Percentiles rank a stretch among this genome's conserved stretches.
These are phyloP conservation scores for Thamnaconus septentrionalis DNA, from an alignment of 2,113 vertebrate species.

Conservation along the genomic window DNA sequence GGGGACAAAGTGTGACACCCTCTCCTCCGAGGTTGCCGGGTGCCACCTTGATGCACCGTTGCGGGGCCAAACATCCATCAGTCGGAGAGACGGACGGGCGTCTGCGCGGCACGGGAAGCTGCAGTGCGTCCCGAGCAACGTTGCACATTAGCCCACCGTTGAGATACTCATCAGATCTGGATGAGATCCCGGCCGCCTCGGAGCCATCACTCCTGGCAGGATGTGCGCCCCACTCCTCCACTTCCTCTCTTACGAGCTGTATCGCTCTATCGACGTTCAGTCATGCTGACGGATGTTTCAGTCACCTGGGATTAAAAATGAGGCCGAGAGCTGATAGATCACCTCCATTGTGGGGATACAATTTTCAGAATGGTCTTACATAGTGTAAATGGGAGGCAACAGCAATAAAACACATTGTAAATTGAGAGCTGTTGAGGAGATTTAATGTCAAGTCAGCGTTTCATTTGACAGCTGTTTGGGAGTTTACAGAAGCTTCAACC, in stretches of 20 bases:
- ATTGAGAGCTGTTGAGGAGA: constrained; percentile 26
- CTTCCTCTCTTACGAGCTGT: constrained; percentile 21
- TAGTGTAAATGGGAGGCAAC: constrained; percentile 46
- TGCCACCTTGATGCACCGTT: constrained; percentile 13
- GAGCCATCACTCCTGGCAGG: constrained; percentile 51
- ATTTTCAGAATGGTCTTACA: constrained; percentile 50
- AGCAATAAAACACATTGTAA: constrained; percentile 46
- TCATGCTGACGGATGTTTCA: constrained; percentile 66
- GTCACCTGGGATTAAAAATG: constrained; percentile 69
- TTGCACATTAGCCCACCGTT: constrained; percentile 10
- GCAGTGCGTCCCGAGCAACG: constrained; percentile 14
- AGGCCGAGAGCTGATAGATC: constrained; percentile 48
- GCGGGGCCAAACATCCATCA: constrained; percentile 25
- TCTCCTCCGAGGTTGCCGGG: constrained; percentile 12
- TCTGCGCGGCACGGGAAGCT: constrained; percentile 12
- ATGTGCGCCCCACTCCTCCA: constrained; percentile 28
- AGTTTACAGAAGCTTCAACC: background rate
- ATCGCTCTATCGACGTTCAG: constrained; percentile 60
- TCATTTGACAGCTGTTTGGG: constrained; percentile 34
- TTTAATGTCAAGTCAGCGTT: constrained; percentile 22
- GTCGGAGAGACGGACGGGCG: constrained; percentile 26
- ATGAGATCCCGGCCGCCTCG: constrained; percentile 36
- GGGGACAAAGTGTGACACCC: constrained; percentile 17
- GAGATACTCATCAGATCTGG: constrained; percentile 52
- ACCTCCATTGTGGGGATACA: constrained; percentile 51